Base-by-base conservation (phyloP, 2,797 vertebrate species). In the Lutjanus argentimaculatus region DNA sequence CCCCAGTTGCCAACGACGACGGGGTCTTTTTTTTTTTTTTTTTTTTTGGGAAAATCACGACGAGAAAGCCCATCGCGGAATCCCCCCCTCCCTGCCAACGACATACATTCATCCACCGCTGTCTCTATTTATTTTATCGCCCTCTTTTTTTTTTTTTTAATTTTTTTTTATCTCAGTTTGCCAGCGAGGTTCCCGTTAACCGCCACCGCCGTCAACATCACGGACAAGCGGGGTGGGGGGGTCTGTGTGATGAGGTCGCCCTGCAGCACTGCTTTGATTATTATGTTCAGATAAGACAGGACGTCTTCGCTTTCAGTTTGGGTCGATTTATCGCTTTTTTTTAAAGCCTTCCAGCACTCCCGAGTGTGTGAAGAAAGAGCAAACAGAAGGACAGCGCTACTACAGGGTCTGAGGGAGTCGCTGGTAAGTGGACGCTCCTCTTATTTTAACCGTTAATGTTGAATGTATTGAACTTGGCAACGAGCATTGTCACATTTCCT, bases 171-270 rank as follows among this genome's bases (percentile, higher is more conserved):
- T 46, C 65, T 6, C 22, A 59, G 53, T 52, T 69, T 80, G 51
- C 40, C 65, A 43, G 17, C 43, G 71, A 69, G 69, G 36, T 11
- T 40, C 66, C 57, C 7, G 17, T 22, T 48, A 8, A 79, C 67
- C 43, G 21, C 40, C 66, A 36, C 19, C 67, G 4, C 17, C 43
- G 67, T 58, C 57, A 19, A 48, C 69, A 64, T 49, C 78, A 0
- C 69, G 9, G 52, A 40, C 69, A 13, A 15, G 9, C n/a, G n/a
- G n/a, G n/a, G n/a, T n/a, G n/a, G 53, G 61, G 72, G 65, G 45
- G 74, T 58, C 64, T 73, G 79, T 89, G 89, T 83, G 91, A 89
- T 89, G 91, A 77, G 76, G 83, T 89, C 82, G 67, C 66, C 80
- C 73, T 73, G 59, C 79, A 36, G 72, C 70, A 4, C 75, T 17